phyloP scores from a whole-genome alignment of 2,797 vertebrate species.

The Lacerta agilis region DNA sequence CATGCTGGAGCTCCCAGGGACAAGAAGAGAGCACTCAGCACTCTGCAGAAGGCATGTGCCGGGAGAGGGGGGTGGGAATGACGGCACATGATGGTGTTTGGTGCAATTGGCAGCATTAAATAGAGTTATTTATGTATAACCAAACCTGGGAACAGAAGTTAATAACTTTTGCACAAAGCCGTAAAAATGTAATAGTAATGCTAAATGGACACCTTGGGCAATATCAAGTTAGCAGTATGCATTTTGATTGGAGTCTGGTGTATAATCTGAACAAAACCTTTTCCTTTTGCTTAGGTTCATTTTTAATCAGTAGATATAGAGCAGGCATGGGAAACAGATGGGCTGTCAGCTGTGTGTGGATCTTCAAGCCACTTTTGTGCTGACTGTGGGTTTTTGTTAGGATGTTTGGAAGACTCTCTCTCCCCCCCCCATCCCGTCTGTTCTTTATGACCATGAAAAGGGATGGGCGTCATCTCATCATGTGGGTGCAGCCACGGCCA shows the following conservation, averaged over 20 bases:
- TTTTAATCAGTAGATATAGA: conserved; percentile 40
- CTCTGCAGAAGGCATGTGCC: not conserved
- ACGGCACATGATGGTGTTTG: conserved; percentile 29
- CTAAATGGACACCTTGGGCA: conserved; percentile 33
- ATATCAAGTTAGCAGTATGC: conserved; percentile 30
- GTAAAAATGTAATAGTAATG: conserved; percentile 46
- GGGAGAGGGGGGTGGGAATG: not conserved
- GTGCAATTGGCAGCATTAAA: conserved; percentile 58
- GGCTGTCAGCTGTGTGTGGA: conserved; percentile 32
- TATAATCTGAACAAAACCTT: conserved; percentile 29
- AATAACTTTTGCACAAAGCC: conserved; percentile 61
- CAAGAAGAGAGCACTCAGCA: not conserved
- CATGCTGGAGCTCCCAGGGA: not conserved
- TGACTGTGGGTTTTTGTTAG: conserved; percentile 26
- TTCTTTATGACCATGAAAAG: not conserved
- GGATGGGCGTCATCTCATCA: not conserved
- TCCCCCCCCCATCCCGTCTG: not conserved
- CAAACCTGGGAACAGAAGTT: conserved; percentile 62
- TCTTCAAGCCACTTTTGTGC: conserved; percentile 35
- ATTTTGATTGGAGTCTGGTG: conserved; percentile 37
- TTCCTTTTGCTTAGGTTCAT: conserved; percentile 19
- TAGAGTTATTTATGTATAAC: conserved; percentile 51
- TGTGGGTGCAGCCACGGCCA: not conserved
- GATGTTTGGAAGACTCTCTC: conserved; percentile 1
- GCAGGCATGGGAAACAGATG: conserved; percentile 36